A percentile compares a stretch with the other conserved stretches of the same genome.
phyloP scores from a whole-genome alignment of 2,797 vertebrate genomes.

The Synaphobranchus kaupii region DNA sequence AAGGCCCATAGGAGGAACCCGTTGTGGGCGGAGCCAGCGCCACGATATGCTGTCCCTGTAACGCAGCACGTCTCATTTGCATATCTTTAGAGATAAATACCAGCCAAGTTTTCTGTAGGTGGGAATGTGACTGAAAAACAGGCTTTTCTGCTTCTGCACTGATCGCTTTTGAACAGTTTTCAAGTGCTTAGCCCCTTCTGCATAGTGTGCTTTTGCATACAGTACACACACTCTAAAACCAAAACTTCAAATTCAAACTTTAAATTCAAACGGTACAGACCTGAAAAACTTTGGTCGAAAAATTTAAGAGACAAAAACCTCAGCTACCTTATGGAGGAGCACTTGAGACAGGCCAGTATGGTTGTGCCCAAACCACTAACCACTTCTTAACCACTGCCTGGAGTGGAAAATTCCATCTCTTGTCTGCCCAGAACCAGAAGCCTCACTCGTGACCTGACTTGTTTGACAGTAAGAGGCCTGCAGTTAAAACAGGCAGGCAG shows the following conservation, averaged over 20 bases:
- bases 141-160: neutral
- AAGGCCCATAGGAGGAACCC: neutral
- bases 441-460: neutral
- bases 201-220: no score
- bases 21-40: neutral
- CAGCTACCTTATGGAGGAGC: neutral
- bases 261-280: neutral
- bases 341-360: neutral
- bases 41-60: neutral
- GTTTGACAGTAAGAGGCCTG: neutral
- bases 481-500: neutral
- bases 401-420: neutral
- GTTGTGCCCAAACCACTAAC: constrained; percentile 3
- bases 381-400: neutral
- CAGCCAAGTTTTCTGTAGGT: neutral
- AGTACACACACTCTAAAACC: neutral
- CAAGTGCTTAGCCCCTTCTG: neutral
- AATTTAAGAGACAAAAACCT: constrained; percentile 16
- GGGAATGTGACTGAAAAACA: neutral
- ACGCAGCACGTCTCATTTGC: constrained; percentile 27
- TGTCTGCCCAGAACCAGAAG: neutral
- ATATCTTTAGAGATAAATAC: constrained; percentile 13
- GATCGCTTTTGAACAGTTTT: neutral
- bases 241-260: no score
- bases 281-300: constrained; percentile 5